Percentiles rank a stretch among this genome's conserved stretches.
phyloP scores from a whole-genome alignment of 2,888 invertebrate species.

The Epinotia bilunana region DNA sequence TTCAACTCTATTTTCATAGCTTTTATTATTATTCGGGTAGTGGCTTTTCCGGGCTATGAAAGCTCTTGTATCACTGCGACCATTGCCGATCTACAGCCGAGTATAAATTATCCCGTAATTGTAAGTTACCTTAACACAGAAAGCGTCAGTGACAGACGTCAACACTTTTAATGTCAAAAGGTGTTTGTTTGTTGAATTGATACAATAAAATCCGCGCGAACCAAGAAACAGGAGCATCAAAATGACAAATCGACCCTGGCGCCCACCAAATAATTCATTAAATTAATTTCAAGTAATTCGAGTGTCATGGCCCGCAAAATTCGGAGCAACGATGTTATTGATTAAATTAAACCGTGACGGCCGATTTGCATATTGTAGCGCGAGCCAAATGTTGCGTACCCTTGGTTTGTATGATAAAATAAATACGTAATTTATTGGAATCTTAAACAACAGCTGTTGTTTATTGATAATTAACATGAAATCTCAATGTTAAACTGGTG shows the following conservation, averaged over 20 bases:
- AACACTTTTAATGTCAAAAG: not conserved
- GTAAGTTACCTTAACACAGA: too few species aligned
- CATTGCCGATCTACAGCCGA: too few species aligned
- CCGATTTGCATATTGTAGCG: constrained; percentile 35
- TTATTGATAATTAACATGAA: not conserved
- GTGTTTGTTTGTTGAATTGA: not conserved
- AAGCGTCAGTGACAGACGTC: not conserved
- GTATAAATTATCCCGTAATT: too few species aligned
- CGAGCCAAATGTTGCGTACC: constrained; percentile 20
- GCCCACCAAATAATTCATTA: constrained; percentile 12
- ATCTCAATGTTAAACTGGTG: not conserved
- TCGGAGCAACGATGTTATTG: constrained; percentile 29
- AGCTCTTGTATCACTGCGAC: too few species aligned
- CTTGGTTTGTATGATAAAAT: constrained; percentile 28
- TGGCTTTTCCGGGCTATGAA: too few species aligned
- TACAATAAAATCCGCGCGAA: not conserved
- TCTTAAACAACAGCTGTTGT: not conserved
- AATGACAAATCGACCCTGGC: not conserved
- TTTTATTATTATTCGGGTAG: too few species aligned
- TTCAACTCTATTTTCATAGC: too few species aligned
- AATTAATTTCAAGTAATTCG: constrained; percentile 27
- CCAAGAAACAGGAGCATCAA: not conserved
- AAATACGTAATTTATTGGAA: constrained; percentile 34
- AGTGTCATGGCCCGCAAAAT: constrained; percentile 16
- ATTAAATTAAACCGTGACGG: constrained; percentile 35